These are phyloP conservation scores for Danaus plexippus DNA, from an alignment of 1,140 invertebrate genomes.

Conservation along the genomic window DNA sequence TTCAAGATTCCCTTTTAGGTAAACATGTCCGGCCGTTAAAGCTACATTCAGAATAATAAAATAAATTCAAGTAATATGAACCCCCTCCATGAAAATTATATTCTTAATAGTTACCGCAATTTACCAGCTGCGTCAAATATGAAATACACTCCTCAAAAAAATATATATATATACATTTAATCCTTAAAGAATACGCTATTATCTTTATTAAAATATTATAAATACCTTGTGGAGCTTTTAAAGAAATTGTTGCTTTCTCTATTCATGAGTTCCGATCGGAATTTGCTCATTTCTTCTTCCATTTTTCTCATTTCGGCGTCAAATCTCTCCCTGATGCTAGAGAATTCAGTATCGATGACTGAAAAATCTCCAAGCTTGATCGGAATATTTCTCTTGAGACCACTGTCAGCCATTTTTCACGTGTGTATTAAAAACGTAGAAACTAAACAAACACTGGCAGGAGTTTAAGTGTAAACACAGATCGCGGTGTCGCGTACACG, in stretches of 20 bases:
- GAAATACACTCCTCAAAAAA: slow-evolving; percentile 13
- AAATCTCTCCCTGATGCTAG: slow-evolving; percentile 94
- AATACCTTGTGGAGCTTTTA: slow-evolving; percentile 87
- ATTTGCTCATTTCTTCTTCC: slow-evolving; percentile 98
- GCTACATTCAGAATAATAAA: slow-evolving; percentile 57
- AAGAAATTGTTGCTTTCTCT: slow-evolving; percentile 92
- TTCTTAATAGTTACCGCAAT: slow-evolving; percentile 25
- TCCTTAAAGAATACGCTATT: neutral
- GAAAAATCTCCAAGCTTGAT: slow-evolving; percentile 95
- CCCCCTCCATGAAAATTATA: slow-evolving; percentile 20
- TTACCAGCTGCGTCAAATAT: slow-evolving; percentile 9
- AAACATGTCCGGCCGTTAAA: slow-evolving; percentile 48
- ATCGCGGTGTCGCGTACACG: slow-evolving; percentile 53
- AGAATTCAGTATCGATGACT: slow-evolving; percentile 97
- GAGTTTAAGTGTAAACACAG: slow-evolving; percentile 60
- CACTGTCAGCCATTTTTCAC: slow-evolving; percentile 80
- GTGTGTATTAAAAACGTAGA: slow-evolving; percentile 43
- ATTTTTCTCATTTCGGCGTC: slow-evolving; percentile 97
- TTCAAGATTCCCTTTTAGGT: slow-evolving; percentile 65
- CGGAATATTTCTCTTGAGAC: slow-evolving; percentile 90
- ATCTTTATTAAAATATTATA: slow-evolving; percentile 32
- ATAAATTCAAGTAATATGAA: slow-evolving; percentile 29
- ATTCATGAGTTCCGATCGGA: slow-evolving; percentile 93
- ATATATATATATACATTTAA: neutral
- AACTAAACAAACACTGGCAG: slow-evolving; percentile 66